Conservation (phyloP, 2,888 invertebrate genomes). For the Mythimna pallens region DNA sequence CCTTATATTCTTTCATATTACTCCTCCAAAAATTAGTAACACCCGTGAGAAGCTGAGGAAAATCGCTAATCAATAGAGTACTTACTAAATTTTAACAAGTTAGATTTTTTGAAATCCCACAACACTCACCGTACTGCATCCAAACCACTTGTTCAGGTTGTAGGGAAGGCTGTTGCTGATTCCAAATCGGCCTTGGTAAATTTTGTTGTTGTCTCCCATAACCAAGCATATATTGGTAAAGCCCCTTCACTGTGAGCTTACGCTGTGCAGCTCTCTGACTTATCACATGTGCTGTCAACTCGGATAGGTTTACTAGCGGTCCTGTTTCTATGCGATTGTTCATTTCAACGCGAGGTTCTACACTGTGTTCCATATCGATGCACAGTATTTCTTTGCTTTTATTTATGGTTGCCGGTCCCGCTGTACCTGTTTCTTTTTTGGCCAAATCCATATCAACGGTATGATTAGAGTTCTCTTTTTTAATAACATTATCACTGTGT, state of each 20-base stretch:
- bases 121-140: conserved; percentile 29
- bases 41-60: too few species aligned
- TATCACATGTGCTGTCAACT: conserved; percentile 11
- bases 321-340: conserved; percentile 12
- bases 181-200: not conserved
- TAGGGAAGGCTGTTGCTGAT: not conserved
- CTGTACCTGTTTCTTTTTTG: conserved; percentile 31
- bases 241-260: conserved; percentile 18
- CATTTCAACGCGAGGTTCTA: not conserved
- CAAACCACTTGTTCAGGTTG: conserved; percentile 1
- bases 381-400: conserved; percentile 19
- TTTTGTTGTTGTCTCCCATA: not conserved
- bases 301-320: conserved; percentile 5
- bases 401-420: not conserved
- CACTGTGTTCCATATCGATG: conserved; percentile 31
- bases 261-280: not conserved
- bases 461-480: conserved; percentile 17
- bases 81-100: not conserved
- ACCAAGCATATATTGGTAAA: conserved; percentile 32
- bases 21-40: too few species aligned
- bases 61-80: not conserved
- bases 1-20: too few species aligned
- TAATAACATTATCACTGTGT: not conserved
- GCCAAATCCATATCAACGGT: conserved; percentile 35
- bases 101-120: not conserved